Evolutionary conservation across 1,140 invertebrate genomes (phyloP), one percentile per base, ranked within the genome.

Genomic region (Tribolium madens): DNA sequence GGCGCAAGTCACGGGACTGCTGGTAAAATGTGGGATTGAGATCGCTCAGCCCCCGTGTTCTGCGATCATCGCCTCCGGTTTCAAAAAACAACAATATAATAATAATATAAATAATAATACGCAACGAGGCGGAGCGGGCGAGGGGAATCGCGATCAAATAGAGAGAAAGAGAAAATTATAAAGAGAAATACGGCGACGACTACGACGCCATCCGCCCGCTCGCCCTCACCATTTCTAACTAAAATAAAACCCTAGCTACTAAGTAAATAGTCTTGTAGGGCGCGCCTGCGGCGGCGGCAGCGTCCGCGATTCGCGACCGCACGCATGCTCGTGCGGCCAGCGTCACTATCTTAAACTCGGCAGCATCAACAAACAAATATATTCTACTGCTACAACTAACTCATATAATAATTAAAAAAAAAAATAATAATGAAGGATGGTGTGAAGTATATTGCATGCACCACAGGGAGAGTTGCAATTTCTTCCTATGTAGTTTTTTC

Each of bases 281-380:
- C 73, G 70, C 48, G 46, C 74, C 68, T 77, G 77, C 76, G 78
- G 76, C 75, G 64, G 79, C 64, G 80, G 68, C 75, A 36, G 48
- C 36, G 36, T 42, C 36, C 36, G 36, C 36, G 36, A 17, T 15
- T 42, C 50, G 57, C 57, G 21, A 26, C 57, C 57, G 75, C 57
- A 75, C 48, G 60, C 75, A 79, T 79, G 77, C 78, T 80, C 75
- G 70, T 46, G 79, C 53, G 79, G 60, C 75, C 73, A 36, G 74
- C 73, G 69, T 78, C 79, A 77, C 77, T 85, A 86, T 86, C 85
- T 86, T 86, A 86, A 84, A 85, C 83, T 85, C 82, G 85, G 85
- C 85, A 86, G 85, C 85, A 85, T 85, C 82, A 85, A 85, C 84
- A 85, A 85, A 83, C 81, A 85, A 84, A 84, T 83, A 85, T 84